A percentile compares a stretch with the other conserved stretches of the same genome.
Conservation (phyloP, 2,888 invertebrate species). For the Pristionchus japonicus region DNA sequence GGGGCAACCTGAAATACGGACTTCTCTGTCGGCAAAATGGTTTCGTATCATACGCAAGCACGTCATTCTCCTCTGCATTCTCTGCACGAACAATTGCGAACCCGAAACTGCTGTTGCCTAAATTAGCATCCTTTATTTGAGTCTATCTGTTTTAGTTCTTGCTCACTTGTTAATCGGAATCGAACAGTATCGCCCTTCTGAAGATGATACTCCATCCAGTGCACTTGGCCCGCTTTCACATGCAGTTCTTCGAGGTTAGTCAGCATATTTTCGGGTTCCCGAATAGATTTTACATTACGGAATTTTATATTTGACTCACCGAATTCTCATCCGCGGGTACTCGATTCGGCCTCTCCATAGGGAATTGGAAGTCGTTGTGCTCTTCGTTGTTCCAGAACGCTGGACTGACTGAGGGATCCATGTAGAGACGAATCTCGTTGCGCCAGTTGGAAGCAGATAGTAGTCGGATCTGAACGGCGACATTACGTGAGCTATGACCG, state of each 20-base stretch:
- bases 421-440: not conserved
- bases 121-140: not conserved
- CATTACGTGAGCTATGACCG: not conserved
- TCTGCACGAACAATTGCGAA: not conserved
- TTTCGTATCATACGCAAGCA: not conserved
- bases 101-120: slow-evolving; percentile 2
- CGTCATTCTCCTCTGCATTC: not conserved
- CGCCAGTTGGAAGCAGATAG: slow-evolving; percentile 44
- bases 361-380: not conserved
- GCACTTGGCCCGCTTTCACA: not conserved
- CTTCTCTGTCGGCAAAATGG: not conserved
- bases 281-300: not conserved
- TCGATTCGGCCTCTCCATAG: not conserved
- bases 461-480: slow-evolving; percentile 48
- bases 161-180: not conserved
- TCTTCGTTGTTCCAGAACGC: slow-evolving; percentile 21
- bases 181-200: not conserved
- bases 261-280: not conserved
- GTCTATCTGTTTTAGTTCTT: too few species aligned
- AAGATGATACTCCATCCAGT: not conserved
- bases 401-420: not conserved
- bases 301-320: not conserved
- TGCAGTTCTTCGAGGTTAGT: not conserved
- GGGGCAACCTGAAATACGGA: slow-evolving; percentile 48
- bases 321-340: not conserved